Evolutionary conservation across 2,888 invertebrate genomes (phyloP).

Genomic region (Uropetala carovei): DNA sequence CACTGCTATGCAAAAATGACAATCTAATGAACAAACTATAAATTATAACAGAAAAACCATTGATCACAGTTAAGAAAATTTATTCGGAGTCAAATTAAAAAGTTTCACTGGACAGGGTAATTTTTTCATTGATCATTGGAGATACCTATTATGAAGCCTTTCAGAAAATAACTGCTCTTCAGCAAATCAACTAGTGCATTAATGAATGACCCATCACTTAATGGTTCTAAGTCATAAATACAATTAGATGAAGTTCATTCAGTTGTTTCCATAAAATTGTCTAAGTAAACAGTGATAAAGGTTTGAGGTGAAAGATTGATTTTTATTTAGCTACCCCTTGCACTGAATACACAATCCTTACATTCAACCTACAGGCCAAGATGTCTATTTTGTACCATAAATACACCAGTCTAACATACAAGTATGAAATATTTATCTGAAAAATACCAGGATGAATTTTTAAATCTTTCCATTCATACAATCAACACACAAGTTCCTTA

Average conservation of each 20-base stretch:
- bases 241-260: slow-evolving; percentile 59
- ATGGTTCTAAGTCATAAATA: slow-evolving; percentile 60
- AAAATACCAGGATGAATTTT: slow-evolving; percentile 61
- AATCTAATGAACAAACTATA: no score
- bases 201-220: slow-evolving; percentile 37
- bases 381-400: slow-evolving; percentile 67
- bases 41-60: neutral
- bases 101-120: slow-evolving; percentile 49
- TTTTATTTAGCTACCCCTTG: slow-evolving; percentile 69
- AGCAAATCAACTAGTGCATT: slow-evolving; percentile 46
- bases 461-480: slow-evolving; percentile 63
- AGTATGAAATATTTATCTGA: slow-evolving; percentile 67
- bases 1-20: no score
- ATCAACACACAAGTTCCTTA: slow-evolving; percentile 59
- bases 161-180: slow-evolving; percentile 21
- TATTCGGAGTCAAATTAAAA: slow-evolving; percentile 55
- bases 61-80: slow-evolving; percentile 54
- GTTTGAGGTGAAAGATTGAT: slow-evolving; percentile 66
- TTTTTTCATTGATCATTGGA: slow-evolving; percentile 43
- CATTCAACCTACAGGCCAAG: slow-evolving; percentile 66
- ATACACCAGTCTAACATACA: slow-evolving; percentile 68
- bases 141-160: slow-evolving; percentile 43
- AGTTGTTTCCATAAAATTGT: slow-evolving; percentile 38
- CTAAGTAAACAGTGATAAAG: slow-evolving; percentile 61
- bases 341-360: slow-evolving; percentile 69